Evolutionary conservation across 2,797 vertebrate genomes (phyloP).

Genomic region (Neosilurus mollespiculum): DNA sequence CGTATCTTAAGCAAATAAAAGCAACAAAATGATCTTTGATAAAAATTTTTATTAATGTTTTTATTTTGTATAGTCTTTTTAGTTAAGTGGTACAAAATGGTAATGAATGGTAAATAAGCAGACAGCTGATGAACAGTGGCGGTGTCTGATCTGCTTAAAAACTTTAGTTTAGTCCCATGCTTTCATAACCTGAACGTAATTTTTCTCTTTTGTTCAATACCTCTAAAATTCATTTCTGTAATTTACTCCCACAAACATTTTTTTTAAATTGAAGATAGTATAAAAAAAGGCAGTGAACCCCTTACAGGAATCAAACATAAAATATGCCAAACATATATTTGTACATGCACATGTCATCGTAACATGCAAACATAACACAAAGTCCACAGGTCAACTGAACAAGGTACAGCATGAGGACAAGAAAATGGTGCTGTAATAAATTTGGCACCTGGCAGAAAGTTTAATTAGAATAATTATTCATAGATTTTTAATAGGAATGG

Average conservation of each 20-base stretch:
- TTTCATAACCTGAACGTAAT: slow-evolving; percentile 17
- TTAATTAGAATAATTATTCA: slow-evolving; percentile 1
- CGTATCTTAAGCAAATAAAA: neutral
- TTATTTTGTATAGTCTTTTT: slow-evolving; percentile 80
- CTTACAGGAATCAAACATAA: slow-evolving; percentile 73
- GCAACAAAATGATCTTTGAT: neutral
- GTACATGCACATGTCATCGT: slow-evolving; percentile 79
- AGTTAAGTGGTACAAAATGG: slow-evolving; percentile 95
- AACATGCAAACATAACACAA: slow-evolving; percentile 90
- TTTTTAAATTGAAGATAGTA: neutral
- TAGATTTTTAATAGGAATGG: slow-evolving; percentile 21
- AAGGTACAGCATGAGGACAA: slow-evolving; percentile 72
- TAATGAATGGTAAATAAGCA: slow-evolving; percentile 86
- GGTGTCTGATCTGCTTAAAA: slow-evolving; percentile 28
- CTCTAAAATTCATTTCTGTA: slow-evolving; percentile 10
- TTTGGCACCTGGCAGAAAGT: slow-evolving; percentile 70
- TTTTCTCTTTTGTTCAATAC: slow-evolving; percentile 67
- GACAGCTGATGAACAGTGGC: slow-evolving; percentile 83
- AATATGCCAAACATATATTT: slow-evolving; percentile 69
- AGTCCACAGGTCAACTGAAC: slow-evolving; percentile 76
- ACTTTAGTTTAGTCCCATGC: slow-evolving; percentile 22
- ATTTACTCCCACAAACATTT: slow-evolving; percentile 15
- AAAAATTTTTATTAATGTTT: slow-evolving; percentile 32
- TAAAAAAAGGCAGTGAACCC: slow-evolving; percentile 80
- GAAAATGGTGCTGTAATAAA: slow-evolving; percentile 71